These are phyloP conservation scores for Henicopernis longicauda DNA, from an alignment of 2,113 vertebrate species.

Conservation along the genomic window DNA sequence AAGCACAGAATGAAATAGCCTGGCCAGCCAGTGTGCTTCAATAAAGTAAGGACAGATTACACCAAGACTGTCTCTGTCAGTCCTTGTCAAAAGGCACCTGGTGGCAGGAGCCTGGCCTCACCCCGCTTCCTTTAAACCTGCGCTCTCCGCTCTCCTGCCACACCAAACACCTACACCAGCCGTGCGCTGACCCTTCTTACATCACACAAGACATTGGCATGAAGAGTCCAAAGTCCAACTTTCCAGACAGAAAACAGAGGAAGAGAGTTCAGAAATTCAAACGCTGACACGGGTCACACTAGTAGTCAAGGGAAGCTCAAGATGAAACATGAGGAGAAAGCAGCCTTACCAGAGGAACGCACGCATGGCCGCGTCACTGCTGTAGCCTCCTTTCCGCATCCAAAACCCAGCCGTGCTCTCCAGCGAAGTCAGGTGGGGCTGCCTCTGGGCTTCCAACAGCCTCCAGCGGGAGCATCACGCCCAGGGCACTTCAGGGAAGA, in stretches of 20 bases:
- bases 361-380: accelerated
- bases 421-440: accelerated
- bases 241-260: neutral
- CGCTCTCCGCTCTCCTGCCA: neutral
- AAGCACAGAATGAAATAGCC: neutral
- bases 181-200: neutral
- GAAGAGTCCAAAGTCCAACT: neutral
- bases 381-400: neutral
- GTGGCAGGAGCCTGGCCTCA: neutral
- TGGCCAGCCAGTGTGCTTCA: neutral
- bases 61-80: neutral
- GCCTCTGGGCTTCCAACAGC: neutral
- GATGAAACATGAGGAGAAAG: neutral
- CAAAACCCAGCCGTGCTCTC: neutral
- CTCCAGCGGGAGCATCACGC: accelerated
- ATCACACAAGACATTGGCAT: accelerated
- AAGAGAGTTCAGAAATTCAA: neutral
- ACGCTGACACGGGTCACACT: accelerated
- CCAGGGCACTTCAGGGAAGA: accelerated
- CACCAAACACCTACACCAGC: accelerated
- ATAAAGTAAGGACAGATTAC: neutral
- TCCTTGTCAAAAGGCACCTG: neutral
- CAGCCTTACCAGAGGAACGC: accelerated
- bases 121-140: neutral
- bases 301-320: neutral